Evolutionary conservation across 2,888 invertebrate genomes (phyloP).

Genomic region (Clepsis dumicolana): DNA sequence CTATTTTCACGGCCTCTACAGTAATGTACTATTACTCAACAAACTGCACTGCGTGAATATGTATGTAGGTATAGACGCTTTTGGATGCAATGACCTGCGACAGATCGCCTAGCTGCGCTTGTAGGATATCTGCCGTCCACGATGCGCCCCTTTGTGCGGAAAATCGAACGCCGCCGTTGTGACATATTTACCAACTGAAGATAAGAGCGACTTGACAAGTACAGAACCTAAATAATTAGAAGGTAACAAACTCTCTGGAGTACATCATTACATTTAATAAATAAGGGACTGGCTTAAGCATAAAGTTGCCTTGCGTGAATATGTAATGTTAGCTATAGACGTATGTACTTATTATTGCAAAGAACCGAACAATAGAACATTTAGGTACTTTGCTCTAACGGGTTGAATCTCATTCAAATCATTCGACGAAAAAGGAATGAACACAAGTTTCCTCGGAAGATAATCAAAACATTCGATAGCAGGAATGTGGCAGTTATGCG

Average conservation of each 20-base stretch:
- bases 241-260: background rate
- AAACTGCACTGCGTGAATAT: conserved; percentile 1
- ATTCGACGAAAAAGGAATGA: conserved; percentile 16
- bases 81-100: conserved; percentile 36
- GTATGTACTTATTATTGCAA: too few species aligned
- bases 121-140: conserved; percentile 37
- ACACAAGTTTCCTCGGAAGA: conserved; percentile 22
- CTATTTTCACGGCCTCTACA: too few species aligned
- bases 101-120: conserved; percentile 35
- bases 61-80: conserved; percentile 12
- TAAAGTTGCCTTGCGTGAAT: too few species aligned
- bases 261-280: background rate
- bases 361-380: background rate
- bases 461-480: conserved; percentile 44
- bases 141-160: background rate
- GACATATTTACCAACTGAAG: background rate
- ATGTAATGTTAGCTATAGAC: too few species aligned
- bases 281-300: background rate
- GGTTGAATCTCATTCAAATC: conserved; percentile 5
- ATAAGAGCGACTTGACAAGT: background rate
- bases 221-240: background rate
- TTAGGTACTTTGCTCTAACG: background rate
- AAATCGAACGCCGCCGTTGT: background rate
- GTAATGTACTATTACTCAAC: too few species aligned
- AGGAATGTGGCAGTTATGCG: conserved; percentile 55